A percentile compares a stretch with the other conserved stretches of the same genome.
phyloP scores from a whole-genome alignment of 1,140 invertebrate species.

The Cydia pomonella region DNA sequence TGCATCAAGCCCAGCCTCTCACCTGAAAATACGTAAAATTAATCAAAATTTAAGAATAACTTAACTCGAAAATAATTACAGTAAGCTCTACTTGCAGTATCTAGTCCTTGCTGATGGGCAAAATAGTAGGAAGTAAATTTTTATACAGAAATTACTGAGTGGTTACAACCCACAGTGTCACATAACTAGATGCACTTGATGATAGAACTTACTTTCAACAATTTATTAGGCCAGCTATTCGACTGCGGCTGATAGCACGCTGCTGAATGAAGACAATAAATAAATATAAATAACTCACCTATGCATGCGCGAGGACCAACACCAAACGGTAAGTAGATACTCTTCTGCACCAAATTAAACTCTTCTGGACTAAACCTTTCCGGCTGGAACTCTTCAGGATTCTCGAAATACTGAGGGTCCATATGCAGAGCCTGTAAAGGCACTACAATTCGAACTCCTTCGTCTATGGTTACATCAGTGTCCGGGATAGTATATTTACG shows the following conservation, averaged over 20 bases:
- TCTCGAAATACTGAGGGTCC: slow-evolving; percentile 79
- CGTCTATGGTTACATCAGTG: slow-evolving; percentile 60
- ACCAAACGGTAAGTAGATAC: slow-evolving; percentile 62
- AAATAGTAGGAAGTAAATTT: too few relatives aligned
- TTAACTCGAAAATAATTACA: too few relatives aligned
- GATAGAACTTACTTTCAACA: too few relatives aligned
- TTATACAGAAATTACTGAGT: too few relatives aligned
- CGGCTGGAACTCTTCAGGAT: slow-evolving; percentile 81
- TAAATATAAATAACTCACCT: slow-evolving; percentile 43
- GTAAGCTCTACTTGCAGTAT: too few relatives aligned
- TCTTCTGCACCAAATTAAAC: slow-evolving; percentile 62
- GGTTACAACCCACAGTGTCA: too few relatives aligned
- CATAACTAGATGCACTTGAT: too few relatives aligned
- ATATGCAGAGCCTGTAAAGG: slow-evolving; percentile 78
- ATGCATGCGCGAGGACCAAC: slow-evolving; percentile 59
- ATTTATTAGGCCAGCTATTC: too few relatives aligned
- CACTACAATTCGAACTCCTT: slow-evolving; percentile 60
- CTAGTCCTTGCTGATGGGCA: too few relatives aligned
- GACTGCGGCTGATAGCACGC: too few relatives aligned
- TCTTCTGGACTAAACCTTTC: slow-evolving; percentile 79
- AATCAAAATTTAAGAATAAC: background rate
- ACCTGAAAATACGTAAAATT: slow-evolving; percentile 42
- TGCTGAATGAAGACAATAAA: background rate
- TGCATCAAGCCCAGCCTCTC: slow-evolving; percentile 43
- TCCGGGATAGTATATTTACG: slow-evolving; percentile 73